Percentiles rank a stretch among this genome's conserved stretches.
These are phyloP conservation scores for Caenorhabditis zanzibari DNA, from an alignment of 2,888 invertebrate species.

Conservation along the genomic window DNA sequence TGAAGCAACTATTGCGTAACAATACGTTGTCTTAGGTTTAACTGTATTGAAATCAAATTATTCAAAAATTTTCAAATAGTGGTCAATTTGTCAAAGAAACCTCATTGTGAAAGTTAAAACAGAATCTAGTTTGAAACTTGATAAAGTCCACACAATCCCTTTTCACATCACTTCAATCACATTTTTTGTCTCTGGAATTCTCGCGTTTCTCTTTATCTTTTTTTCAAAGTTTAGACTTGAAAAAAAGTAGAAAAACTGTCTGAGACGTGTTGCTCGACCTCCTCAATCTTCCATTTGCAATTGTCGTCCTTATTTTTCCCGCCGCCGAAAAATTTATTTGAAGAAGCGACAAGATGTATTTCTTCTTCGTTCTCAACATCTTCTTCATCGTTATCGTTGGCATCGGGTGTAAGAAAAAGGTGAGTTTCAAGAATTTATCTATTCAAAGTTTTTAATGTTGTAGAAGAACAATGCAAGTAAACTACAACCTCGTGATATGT, in stretches of 20 bases:
- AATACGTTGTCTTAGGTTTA: too few species aligned
- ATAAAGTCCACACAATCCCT: too few species aligned
- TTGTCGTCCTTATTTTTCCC: not conserved
- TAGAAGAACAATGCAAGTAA: constrained; percentile 11
- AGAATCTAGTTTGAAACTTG: too few species aligned
- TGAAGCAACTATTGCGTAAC: too few species aligned
- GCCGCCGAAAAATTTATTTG: too few species aligned
- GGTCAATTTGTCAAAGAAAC: too few species aligned
- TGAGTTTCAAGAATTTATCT: not conserved
- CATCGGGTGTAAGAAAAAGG: constrained; percentile 16
- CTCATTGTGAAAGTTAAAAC: too few species aligned
- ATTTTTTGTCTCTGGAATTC: not conserved
- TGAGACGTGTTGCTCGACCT: not conserved
- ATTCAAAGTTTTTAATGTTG: not conserved
- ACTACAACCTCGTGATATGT: constrained; percentile 19
- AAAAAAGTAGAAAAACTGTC: not conserved
- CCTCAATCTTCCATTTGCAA: not conserved
- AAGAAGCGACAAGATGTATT: not conserved
- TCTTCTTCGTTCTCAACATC: constrained; percentile 9
- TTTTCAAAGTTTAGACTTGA: not conserved
- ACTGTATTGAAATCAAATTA: too few species aligned
- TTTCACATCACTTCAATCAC: not conserved
- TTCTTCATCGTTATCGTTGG: not conserved
- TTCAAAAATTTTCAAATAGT: too few species aligned
- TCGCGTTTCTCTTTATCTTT: not conserved